Evolutionary conservation across 2,888 invertebrate genomes (phyloP), one percentile per base, ranked within the genome.

Genomic region (Deilephila porcellus): DNA sequence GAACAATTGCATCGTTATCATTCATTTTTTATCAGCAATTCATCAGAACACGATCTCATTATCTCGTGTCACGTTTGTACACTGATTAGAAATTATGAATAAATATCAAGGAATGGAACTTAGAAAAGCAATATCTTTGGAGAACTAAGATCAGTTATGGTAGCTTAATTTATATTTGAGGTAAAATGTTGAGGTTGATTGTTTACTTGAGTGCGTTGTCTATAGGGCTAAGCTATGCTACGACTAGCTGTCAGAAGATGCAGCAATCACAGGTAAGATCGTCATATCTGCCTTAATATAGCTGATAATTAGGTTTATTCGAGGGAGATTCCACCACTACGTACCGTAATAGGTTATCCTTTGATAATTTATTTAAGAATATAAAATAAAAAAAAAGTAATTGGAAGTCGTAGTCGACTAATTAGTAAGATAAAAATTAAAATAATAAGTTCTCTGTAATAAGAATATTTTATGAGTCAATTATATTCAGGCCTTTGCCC

Each of bases 221-320:
- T 2, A 74, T 91, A 60, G 86, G 87, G 0, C 37, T 89, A 2
- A 81, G 88, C 77, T 83, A 86, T 81, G 92, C 87, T 19, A 85
- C 83, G 0, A 80, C 86, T 0, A 85, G 77, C 67, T 88, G 89
- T 71, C 85, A 86, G 25, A 86, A 83, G 67, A 74, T 87, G 60
- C 91, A 90, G 56, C 89, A 91, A 71, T 85, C 93, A 63, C 93
- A 93, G 83, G 93, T 93, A 83, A 87, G 82, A 7, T 17, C 32
- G 11, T 53, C 11, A 6, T 70, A 70, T 70, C 6, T n/a, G 25
- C n/a, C 52, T 34, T 19, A n/a, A 52, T 70, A 14, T 32, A 32
- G 32, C 32, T 32, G 32, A 32, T 32, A 3, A 32, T 32, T 32
- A 32, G 4, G 32, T 32, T 32, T 32, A 32, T 32, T 32, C 3